phyloP scores from a whole-genome alignment of 2,888 invertebrate species.

The Scaptomyza parva region DNA sequence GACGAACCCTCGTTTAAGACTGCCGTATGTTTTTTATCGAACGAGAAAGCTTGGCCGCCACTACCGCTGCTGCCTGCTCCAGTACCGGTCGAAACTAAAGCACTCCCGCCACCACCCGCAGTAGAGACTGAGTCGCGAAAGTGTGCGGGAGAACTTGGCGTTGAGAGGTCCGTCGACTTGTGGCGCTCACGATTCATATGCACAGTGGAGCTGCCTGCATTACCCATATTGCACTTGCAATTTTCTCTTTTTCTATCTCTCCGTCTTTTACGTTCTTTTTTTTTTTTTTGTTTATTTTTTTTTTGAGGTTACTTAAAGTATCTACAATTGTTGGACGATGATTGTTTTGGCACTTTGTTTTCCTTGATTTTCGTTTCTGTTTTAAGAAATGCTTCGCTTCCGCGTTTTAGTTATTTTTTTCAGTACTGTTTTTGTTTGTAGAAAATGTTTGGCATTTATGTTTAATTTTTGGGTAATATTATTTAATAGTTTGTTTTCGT shows the following conservation, averaged over 20 bases:
- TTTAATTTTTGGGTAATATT: conserved; percentile 45
- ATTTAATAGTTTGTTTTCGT: conserved; percentile 74
- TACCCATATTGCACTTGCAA: conserved; percentile 79
- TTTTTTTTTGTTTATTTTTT: conserved; percentile 8
- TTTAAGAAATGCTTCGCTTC: conserved; percentile 34
- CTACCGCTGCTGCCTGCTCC: conserved; percentile 48
- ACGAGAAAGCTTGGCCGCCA: conserved; percentile 93
- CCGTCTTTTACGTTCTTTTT: conserved; percentile 1
- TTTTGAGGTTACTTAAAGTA: conserved; percentile 62
- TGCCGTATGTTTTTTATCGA: conserved; percentile 92
- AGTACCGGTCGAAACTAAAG: conserved; percentile 62
- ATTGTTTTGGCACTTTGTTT: conserved; percentile 71
- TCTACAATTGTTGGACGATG: conserved; percentile 41
- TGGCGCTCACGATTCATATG: conserved; percentile 89
- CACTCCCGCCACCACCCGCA: conserved; percentile 44
- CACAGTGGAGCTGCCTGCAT: conserved; percentile 83
- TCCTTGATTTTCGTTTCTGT: conserved; percentile 36
- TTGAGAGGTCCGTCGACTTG: conserved; percentile 87
- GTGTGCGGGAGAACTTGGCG: conserved; percentile 82
- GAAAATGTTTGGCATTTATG: conserved; percentile 50
- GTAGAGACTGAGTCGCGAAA: conserved; percentile 66
- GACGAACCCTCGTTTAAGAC: conserved; percentile 89
- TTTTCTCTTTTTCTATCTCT: conserved; percentile 19
- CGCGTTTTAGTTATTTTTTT: conserved; percentile 23
- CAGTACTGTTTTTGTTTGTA: conserved; percentile 20